Base-by-base conservation (phyloP, 2,888 invertebrate genomes). In the Cybosia mesomella region DNA sequence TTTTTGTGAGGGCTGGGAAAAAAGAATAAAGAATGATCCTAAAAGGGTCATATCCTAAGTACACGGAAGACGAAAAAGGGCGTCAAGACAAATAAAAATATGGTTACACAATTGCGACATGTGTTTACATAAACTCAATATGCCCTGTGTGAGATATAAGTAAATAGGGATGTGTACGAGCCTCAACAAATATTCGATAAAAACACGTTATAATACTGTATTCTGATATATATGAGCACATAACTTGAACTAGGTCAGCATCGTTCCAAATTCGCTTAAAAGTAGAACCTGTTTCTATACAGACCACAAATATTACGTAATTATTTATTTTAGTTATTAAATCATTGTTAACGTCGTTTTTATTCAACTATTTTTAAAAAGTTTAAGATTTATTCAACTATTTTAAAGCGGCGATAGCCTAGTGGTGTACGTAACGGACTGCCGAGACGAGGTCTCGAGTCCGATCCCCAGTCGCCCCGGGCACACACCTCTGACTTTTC, bases 111-210 rank as follows among this genome's bases (percentile, higher is more conserved):
- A 67, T 63, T 58, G 58, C 39, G 60, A 64, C 57, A n/a, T 22
- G 57, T 68, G 55, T 81, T 79, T 74, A 61, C 70, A 71, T 72
- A 68, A 55, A 70, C 70, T 66, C 43, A 15, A 22, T 66, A 71
- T 71, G 69, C 58, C 28, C 5, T 67, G 64, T 55, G 74, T 71
- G 67, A 65, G 55, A 71, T 79, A 69, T 67, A 79, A 74, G 72
- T 67, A 68, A 21, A 58, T 55, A 71, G 55, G 49, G 67, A 58
- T 60, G 69, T 54, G 28, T n/a, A n/a, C 18, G 2, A 18, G 43
- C 43, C 43, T 43, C 43, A 43, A 5, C 5, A 43, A 43, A 43
- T 18, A 43, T 43, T 7, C 18, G 43, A 43, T 18, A 43, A 18
- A 43, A 43, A 18, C 18, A 15, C 1, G 11, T 43, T 39, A 18